phyloP scores from a whole-genome alignment of 2,113 vertebrate genomes.

The Sprattus sprattus region DNA sequence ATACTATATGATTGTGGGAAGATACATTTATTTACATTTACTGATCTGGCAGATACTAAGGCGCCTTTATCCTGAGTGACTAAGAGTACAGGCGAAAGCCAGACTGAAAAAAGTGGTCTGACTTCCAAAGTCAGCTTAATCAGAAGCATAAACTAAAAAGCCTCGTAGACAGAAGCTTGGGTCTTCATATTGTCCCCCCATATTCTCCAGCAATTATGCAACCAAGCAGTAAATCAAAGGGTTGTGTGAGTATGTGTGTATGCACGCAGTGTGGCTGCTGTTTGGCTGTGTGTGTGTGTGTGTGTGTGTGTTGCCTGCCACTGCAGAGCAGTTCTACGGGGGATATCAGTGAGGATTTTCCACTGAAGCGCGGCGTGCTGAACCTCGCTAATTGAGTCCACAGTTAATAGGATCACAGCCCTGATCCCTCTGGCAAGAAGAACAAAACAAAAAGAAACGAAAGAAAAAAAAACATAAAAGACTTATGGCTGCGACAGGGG shows the following conservation, averaged over 20 bases:
- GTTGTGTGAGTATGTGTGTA: neutral
- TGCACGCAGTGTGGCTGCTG: neutral
- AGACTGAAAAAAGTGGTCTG: no score
- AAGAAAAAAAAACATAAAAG: neutral
- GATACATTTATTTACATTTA: no score
- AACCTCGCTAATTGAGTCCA: slow-evolving; percentile 33
- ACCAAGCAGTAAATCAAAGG: neutral
- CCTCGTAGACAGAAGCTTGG: neutral
- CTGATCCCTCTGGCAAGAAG: slow-evolving; percentile 29
- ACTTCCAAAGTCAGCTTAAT: neutral
- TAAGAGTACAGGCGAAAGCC: no score
- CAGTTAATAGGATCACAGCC: slow-evolving; percentile 38
- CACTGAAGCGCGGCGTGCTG: slow-evolving; percentile 29
- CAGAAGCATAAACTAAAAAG: neutral
- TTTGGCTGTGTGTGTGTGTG: slow-evolving; percentile 44
- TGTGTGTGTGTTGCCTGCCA: slow-evolving; percentile 28
- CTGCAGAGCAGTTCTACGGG: neutral
- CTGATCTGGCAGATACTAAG: no score
- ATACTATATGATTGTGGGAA: neutral
- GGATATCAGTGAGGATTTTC: slow-evolving; percentile 40
- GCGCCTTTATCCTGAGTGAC: no score
- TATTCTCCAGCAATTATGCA: neutral
- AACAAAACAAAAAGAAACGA: neutral
- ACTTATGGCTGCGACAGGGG: neutral
- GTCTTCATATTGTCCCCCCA: neutral